Percentiles rank a stretch among this genome's conserved stretches.
phyloP scores from a whole-genome alignment of 2,888 invertebrate genomes.

The Cepaea hortensis region DNA sequence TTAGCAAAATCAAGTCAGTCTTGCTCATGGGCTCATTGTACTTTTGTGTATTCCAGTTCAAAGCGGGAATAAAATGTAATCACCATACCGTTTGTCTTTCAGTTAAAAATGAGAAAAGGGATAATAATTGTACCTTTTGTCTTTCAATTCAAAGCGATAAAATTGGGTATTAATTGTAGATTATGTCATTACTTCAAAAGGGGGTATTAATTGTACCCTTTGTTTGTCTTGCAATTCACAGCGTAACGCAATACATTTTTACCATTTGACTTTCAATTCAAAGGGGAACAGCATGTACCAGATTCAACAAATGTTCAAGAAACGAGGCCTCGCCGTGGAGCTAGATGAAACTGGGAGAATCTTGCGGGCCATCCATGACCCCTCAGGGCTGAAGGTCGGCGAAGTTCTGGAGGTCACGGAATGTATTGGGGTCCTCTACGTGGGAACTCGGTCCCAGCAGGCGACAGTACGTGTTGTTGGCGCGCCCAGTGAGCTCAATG shows the following conservation, averaged over 20 bases:
- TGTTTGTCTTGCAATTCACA: neutral
- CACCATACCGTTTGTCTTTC: too few species aligned
- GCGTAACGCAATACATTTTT: neutral
- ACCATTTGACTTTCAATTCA: neutral
- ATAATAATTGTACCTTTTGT: too few species aligned
- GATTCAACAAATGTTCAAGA: slow-evolving; percentile 44
- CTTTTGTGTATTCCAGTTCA: too few species aligned
- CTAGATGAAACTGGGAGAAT: slow-evolving; percentile 69
- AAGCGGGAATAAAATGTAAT: too few species aligned
- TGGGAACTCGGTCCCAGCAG: slow-evolving; percentile 64
- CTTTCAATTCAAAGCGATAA: too few species aligned
- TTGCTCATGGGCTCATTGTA: too few species aligned
- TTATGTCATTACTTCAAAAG: too few species aligned
- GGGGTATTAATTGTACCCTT: too few species aligned
- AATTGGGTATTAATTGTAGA: too few species aligned
- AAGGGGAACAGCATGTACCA: slow-evolving; percentile 2
- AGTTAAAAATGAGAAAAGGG: too few species aligned
- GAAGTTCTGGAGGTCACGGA: slow-evolving; percentile 73
- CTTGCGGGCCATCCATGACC: slow-evolving; percentile 70
- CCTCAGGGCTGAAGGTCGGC: slow-evolving; percentile 64
- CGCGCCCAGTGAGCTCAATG: slow-evolving; percentile 1
- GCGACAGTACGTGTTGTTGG: slow-evolving; percentile 25
- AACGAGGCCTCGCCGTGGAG: slow-evolving; percentile 71
- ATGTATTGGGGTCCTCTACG: slow-evolving; percentile 68
- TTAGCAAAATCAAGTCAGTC: too few species aligned